Percentiles rank a stretch among this genome's conserved stretches.
Conservation (phyloP, 2,888 invertebrate genomes). For the Leucophenga maculata region DNA sequence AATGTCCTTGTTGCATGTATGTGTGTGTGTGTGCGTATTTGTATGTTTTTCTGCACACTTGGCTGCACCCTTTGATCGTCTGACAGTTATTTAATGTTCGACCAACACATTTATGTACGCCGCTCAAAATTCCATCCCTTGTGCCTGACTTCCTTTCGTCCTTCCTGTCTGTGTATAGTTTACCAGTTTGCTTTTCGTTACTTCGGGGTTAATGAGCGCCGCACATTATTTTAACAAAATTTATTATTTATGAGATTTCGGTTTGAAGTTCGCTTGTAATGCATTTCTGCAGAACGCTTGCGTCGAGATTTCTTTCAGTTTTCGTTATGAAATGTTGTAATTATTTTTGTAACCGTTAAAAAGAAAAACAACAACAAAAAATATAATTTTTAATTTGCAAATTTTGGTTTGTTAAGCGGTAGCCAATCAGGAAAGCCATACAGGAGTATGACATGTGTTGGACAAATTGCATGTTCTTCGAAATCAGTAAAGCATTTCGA, state of each 20-base stretch:
- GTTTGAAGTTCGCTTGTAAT: slow-evolving; percentile 12
- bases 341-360: slow-evolving; percentile 41
- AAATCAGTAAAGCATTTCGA: too few species aligned
- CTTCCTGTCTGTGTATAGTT: not conserved
- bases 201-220: slow-evolving; percentile 62
- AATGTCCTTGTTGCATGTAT: slow-evolving; percentile 6
- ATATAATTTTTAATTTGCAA: too few species aligned
- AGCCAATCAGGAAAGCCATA: too few species aligned
- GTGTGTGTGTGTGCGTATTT: slow-evolving; percentile 14
- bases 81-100: slow-evolving; percentile 20
- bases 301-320: slow-evolving; percentile 2
- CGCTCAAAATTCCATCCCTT: slow-evolving; percentile 44
- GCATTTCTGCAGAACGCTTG: slow-evolving; percentile 1
- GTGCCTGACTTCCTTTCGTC: slow-evolving; percentile 17
- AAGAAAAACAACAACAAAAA: too few species aligned
- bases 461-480: too few species aligned
- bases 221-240: slow-evolving; percentile 65
- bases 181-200: slow-evolving; percentile 34
- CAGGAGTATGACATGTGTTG: too few species aligned
- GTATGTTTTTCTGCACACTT: slow-evolving; percentile 30
- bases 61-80: slow-evolving; percentile 54
- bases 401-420: too few species aligned
- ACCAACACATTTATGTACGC: not conserved
- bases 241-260: slow-evolving; percentile 64
- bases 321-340: slow-evolving; percentile 30